Percentiles rank a stretch among this genome's conserved stretches.
Evolutionary conservation across 2,797 vertebrate species (phyloP).

Genomic region (Gadopsis bispinosus): DNA sequence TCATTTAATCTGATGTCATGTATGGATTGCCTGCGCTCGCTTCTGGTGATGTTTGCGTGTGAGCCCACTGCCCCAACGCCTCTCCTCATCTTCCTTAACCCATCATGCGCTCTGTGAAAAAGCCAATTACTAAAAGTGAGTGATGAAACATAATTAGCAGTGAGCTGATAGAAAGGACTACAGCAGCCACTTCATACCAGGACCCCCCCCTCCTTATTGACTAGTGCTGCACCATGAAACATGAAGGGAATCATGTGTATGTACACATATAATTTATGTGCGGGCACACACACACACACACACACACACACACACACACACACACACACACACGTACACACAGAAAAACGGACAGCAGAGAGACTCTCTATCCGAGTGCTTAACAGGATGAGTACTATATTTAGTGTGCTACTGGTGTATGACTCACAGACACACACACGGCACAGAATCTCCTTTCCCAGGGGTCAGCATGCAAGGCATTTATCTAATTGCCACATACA

Average conservation of each 20-base stretch:
- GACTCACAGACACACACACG: conserved; percentile 48
- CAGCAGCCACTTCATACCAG: conserved; percentile 39
- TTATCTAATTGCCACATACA: conserved; percentile 82
- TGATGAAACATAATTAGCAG: conserved; percentile 81
- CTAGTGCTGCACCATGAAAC: conserved; percentile 44
- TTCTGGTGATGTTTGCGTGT: conserved; percentile 49
- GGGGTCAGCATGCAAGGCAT: conserved; percentile 74
- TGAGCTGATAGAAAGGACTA: conserved; percentile 65
- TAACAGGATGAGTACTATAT: conserved; percentile 44
- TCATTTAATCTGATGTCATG: conserved; percentile 87
- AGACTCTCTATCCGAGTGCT: conserved; percentile 38
- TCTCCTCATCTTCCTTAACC: conserved; percentile 23
- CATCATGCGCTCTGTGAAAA: conserved; percentile 60
- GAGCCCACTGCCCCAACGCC: not conserved
- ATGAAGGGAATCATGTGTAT: conserved; percentile 56
- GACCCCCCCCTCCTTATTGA: conserved; percentile 66
- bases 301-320: conserved; percentile 39
- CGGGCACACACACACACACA: conserved; percentile 22
- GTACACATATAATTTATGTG: conserved; percentile 46
- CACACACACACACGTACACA: conserved; percentile 31
- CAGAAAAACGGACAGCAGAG: conserved; percentile 29
- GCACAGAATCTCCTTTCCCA: conserved; percentile 45
- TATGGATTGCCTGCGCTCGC: conserved; percentile 74
- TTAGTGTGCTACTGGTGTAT: conserved; percentile 56
- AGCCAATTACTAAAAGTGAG: conserved; percentile 81